Base-by-base conservation (phyloP, 2,113 vertebrate genomes). In the Hirundichthys speculiger region DNA sequence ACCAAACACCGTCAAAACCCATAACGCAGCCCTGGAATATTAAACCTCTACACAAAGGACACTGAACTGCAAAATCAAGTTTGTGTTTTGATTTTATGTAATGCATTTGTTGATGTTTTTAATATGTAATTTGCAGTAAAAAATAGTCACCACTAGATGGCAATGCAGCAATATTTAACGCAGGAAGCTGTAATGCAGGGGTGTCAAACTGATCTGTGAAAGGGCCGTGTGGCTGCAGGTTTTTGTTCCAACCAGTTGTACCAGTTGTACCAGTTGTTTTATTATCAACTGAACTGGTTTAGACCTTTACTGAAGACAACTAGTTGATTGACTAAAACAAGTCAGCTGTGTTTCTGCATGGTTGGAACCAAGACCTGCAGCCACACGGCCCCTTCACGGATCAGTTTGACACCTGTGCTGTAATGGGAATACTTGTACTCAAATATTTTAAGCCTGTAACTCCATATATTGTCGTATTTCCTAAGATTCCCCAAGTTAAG, bases 81-180 rank as follows among this genome's bases (percentile, higher is more conserved):
- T 10, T 41, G 9, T 49, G 19, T 42, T 46, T 20, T 22, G 0
- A 27, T 27, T 38, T 39, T 16, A 3, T 25, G 4, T 24, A 16
- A 0, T 18, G 3, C 20, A 5, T 47, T 41, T 20, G 18, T 4
- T 41, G 11, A 19, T 24, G 1, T 9, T 40, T 48, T 42, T 12
- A 1, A 14, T 8, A 4, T n/a, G 21, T 1, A 19, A 49, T 20
- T 15, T 16, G 7, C 10, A 66, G 60, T 13, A 61, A 11, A 62
- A 51, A 15, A 42, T 1, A 48, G 2, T 16, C 1, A 18, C 60
- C 80, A 73, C 64, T 68, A 78, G 78, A 73, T 77, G 73, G 19
- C 53, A 49, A 3, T 8, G 43, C 9, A 45, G 3, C 42, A 16
- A 15, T 14, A 15, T 15, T 16, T 7, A 16, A 18, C 9, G 16